Base-by-base conservation (phyloP, 2,797 vertebrate genomes). In the Notolepis coatsorum region DNA sequence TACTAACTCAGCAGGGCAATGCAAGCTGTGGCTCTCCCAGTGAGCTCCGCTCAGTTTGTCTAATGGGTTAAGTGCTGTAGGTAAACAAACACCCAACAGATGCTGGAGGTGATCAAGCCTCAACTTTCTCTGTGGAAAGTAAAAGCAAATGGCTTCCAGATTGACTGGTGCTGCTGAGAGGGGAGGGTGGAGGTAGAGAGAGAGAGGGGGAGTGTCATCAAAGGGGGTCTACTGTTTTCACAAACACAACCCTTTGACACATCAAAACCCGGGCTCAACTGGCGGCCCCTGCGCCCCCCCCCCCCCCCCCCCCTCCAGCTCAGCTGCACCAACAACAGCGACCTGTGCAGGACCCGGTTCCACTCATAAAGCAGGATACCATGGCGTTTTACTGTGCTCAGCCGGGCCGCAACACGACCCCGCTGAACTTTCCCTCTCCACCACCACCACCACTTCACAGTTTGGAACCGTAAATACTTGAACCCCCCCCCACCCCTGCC, bases 51-150 rank as follows among this genome's bases (percentile, higher is more conserved):
- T 71, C 71, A 87, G 81, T 91, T 88, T 88, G 84, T 84, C 75
- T 88, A 90, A 23, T 83, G 92, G 91, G 88, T 93, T 93, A 93
- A 93, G 92, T 93, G 91, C 65, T 73, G 57, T 54, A 77, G 69
- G 70, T 94, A 95, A 95, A 95, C 92, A 96, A 96, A 95, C 94
- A 95, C 81, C 81, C 86, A 93, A 76, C 84, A 88, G 81, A 85
- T 86, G 85, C 76, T 61, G 53, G 39, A 71, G 84, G 65, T 80
- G 72, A 69, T 63, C 67, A 68, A 56, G 80, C 65, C 69, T 80
- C 75, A 81, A 81, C 81, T 80, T 77, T 86, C 73, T 63, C 81
- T 60, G 61, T 65, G 53, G 65, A 80, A 64, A 39, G n/a, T 75
- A 21, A 7, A 0, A 78, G 60, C 87, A 89, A 89, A 89, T 89